Percentiles rank a stretch among this genome's conserved stretches.
phyloP scores from a whole-genome alignment of 1,140 invertebrate genomes.

The Drosophila grimshawi region DNA sequence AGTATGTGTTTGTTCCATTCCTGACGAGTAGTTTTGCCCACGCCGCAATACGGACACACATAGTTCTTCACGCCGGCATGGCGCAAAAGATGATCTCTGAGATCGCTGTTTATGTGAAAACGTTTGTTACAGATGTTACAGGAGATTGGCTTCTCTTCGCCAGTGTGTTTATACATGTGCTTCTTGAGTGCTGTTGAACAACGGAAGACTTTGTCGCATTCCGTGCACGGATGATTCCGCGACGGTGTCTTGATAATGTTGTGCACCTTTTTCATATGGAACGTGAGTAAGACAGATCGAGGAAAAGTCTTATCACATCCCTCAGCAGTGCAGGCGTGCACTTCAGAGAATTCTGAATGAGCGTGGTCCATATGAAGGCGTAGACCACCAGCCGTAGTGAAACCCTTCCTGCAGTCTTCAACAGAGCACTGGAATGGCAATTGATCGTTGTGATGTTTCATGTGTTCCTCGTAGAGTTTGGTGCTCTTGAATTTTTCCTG shows the following conservation, averaged over 20 bases:
- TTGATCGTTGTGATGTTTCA: conserved; percentile 78
- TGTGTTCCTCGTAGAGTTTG: conserved; percentile 73
- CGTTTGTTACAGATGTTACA: conserved; percentile 86
- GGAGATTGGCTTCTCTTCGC: conserved; percentile 86
- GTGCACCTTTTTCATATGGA: conserved; percentile 76
- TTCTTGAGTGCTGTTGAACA: conserved; percentile 82
- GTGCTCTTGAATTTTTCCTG: conserved; percentile 77
- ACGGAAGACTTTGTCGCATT: conserved; percentile 80
- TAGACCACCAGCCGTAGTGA: conserved; percentile 72
- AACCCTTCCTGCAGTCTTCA: conserved; percentile 72
- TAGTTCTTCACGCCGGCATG: conserved; percentile 82
- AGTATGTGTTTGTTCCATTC: conserved; percentile 81
- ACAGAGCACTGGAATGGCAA: conserved; percentile 77
- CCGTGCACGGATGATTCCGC: conserved; percentile 59
- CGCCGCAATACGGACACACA: conserved; percentile 80
- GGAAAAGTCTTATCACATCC: conserved; percentile 74
- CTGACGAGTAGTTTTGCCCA: conserved; percentile 76
- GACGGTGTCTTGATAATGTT: conserved; percentile 64
- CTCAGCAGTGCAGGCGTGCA: conserved; percentile 66
- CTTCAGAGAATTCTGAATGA: conserved; percentile 66
- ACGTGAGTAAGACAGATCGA: conserved; percentile 60
- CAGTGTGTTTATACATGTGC: conserved; percentile 86
- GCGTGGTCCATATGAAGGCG: conserved; percentile 75
- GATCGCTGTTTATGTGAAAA: conserved; percentile 72
- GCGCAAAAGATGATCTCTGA: conserved; percentile 74